Evolutionary conservation across 2,888 invertebrate species (phyloP), one percentile per base, ranked within the genome.

Genomic region (Leptothorax acervorum): DNA sequence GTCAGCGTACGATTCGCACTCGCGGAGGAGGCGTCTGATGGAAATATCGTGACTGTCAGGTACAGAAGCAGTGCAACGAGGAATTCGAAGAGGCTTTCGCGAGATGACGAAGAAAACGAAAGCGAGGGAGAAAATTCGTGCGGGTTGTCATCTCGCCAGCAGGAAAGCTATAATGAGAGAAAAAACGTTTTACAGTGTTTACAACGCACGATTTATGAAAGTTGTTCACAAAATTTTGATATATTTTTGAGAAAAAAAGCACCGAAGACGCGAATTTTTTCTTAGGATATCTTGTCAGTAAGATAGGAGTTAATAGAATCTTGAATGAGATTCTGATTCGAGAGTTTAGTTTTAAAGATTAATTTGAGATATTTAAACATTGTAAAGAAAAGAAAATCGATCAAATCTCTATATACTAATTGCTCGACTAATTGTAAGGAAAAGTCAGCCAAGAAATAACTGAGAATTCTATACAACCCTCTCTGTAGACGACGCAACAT

Each of bases 41-140:
- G 42, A 78, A 78, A 78, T 78, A 78, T 68, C 45, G 35, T 45
- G 57, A 68, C 31, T 70, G 70, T 78, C 78, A 70, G 31, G 31
- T 78, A 11, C 31, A 35, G 45, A 31, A 78, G 57, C 78, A 31
- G 11, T 35, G 42, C 55, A 57, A 70, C 45, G 55, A 45, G 57
- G 35, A 78, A 78, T 78, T 68, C 31, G 31, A 70, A n/a, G 11
- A 55, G 6, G 31, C 15, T 31, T 78, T 55, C n/a, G 55, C n/a
- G 45, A 45, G 15, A 15, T 57, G 70, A 68, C 57, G 78, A 65
- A 48, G 51, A 75, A 75, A 39, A 75, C 23, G 63, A 76, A 18
- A 76, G 39, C 51, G 15, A 76, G 28, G 15, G 28, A 28, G 42
- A 31, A 65, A 68, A 70, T 68, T 57, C 18, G 12, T 12, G 39